Evolutionary conservation across 2,113 vertebrate species (phyloP).

Genomic region (Calyptomena viridis): DNA sequence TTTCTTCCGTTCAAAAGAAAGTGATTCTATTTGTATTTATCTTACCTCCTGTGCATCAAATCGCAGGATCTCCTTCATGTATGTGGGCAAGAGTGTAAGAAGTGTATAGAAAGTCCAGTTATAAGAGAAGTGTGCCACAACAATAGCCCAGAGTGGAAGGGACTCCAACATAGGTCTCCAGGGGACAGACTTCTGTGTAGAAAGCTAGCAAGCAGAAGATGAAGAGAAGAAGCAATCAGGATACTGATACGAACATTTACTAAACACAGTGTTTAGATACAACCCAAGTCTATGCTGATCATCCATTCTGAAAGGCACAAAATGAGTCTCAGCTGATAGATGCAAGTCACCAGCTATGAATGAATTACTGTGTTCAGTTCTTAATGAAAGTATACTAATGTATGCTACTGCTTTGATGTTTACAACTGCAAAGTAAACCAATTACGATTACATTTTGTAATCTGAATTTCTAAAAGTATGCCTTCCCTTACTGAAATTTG

Average conservation of each 20-base stretch:
- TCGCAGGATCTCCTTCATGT: conserved; percentile 91
- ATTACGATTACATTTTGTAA: not conserved
- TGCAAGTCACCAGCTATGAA: not conserved
- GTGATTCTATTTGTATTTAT: not conserved
- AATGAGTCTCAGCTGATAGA: not conserved
- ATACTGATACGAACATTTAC: not conserved
- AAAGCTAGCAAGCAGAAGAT: conserved; percentile 69
- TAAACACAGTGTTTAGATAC: not conserved
- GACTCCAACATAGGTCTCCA: conserved; percentile 87
- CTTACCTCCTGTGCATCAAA: conserved; percentile 94
- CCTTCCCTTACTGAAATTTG: not conserved
- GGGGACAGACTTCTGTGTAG: conserved; percentile 81
- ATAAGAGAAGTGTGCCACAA: conserved; percentile 95
- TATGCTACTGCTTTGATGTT: not conserved
- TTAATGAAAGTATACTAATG: not conserved
- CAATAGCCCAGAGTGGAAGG: conserved; percentile 88
- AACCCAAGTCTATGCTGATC: not conserved
- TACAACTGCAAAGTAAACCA: not conserved
- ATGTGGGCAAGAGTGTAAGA: conserved; percentile 93
- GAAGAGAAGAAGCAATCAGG: not conserved
- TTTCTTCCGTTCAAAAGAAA: not conserved
- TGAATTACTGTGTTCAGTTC: not conserved
- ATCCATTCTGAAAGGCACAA: not conserved
- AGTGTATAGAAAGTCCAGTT: conserved; percentile 99
- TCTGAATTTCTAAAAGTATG: not conserved